Evolutionary conservation across 2,797 vertebrate genomes (phyloP).

Genomic region (Kryptolebias ocellatus): DNA sequence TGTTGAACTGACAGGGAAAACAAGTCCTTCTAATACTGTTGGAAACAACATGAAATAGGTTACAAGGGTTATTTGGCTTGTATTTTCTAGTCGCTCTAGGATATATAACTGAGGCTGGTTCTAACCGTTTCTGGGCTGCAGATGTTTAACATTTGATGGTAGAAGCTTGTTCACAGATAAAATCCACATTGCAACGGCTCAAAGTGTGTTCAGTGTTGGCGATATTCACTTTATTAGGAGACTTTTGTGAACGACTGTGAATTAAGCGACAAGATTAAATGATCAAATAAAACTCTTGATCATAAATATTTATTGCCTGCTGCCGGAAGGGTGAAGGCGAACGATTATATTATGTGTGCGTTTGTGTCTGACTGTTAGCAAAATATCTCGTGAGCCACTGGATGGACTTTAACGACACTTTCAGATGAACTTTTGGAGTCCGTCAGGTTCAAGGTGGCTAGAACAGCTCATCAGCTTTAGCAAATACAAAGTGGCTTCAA

Average conservation of each 20-base stretch:
- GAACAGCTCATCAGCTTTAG: too few relatives aligned
- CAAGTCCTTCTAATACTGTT: neutral
- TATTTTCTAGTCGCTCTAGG: constrained; percentile 9
- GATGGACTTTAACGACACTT: too few relatives aligned
- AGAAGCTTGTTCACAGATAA: constrained; percentile 26
- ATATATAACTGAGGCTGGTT: neutral
- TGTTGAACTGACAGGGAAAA: constrained; percentile 26
- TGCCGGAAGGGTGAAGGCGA: too few relatives aligned
- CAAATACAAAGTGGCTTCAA: too few relatives aligned
- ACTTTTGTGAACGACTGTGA: constrained; percentile 3
- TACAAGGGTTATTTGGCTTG: constrained; percentile 5
- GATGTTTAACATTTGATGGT: constrained; percentile 11
- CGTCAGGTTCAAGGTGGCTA: too few relatives aligned
- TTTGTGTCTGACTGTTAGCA: too few relatives aligned
- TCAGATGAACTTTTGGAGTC: too few relatives aligned
- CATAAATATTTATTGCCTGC: neutral
- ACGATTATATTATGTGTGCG: too few relatives aligned
- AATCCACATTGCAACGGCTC: constrained; percentile 33
- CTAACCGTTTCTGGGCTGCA: neutral
- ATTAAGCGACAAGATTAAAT: neutral
- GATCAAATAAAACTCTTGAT: neutral
- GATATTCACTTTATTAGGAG: constrained; percentile 14
- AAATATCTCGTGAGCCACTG: too few relatives aligned
- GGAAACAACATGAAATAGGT: constrained; percentile 21
- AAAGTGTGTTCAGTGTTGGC: neutral